phyloP scores from a whole-genome alignment of 1,140 invertebrate genomes.

The Euwallacea fornicatus region DNA sequence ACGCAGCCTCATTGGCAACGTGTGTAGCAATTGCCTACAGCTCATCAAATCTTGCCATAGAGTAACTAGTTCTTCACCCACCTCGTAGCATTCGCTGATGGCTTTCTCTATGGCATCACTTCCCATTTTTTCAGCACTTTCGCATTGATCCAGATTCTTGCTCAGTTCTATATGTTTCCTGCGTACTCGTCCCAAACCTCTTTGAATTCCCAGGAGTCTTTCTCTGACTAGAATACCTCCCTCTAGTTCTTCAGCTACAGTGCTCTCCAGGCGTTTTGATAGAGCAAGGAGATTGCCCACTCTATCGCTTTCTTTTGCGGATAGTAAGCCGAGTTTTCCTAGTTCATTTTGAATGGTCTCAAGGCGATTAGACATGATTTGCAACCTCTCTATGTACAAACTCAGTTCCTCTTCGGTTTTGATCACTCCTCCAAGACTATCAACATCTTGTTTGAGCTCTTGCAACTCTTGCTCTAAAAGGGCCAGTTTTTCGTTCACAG shows the following conservation, averaged over 20 bases:
- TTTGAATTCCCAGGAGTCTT: slow-evolving; percentile 67
- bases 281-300: slow-evolving; percentile 69
- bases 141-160: slow-evolving; percentile 68
- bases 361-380: slow-evolving; percentile 73
- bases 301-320: slow-evolving; percentile 71
- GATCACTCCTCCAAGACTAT: slow-evolving; percentile 72
- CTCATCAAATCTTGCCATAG: slow-evolving; percentile 77
- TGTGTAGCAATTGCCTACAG: slow-evolving; percentile 72
- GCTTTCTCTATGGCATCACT: slow-evolving; percentile 72
- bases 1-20: slow-evolving; percentile 69
- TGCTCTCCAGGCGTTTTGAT: slow-evolving; percentile 68
- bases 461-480: slow-evolving; percentile 72
- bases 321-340: slow-evolving; percentile 70
- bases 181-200: slow-evolving; percentile 66
- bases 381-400: slow-evolving; percentile 75
- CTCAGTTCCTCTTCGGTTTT: slow-evolving; percentile 80
- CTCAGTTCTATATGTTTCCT: slow-evolving; percentile 67
- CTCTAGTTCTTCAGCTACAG: slow-evolving; percentile 74
- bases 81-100: slow-evolving; percentile 65
- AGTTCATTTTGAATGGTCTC: slow-evolving; percentile 76
- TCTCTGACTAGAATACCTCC: slow-evolving; percentile 69
- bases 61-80: slow-evolving; percentile 64
- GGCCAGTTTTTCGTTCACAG: slow-evolving; percentile 70
- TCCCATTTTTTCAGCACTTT: slow-evolving; percentile 66
- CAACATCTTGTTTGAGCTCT: slow-evolving; percentile 67